Evolutionary conservation across 2,888 invertebrate species (phyloP).

Genomic region (Dryobotodes eremita): DNA sequence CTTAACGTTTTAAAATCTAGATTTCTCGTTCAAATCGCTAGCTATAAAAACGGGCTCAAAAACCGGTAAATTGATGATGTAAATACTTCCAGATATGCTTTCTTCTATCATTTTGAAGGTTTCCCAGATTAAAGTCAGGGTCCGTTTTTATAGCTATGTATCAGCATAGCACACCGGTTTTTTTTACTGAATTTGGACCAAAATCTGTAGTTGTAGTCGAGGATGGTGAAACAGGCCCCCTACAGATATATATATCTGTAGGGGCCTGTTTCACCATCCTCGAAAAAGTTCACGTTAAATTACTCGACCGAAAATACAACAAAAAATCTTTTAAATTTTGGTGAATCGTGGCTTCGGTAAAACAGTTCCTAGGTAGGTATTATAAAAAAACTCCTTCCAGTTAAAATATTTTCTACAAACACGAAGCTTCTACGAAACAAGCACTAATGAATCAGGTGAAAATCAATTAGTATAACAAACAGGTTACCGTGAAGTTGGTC

Average conservation of each 20-base stretch:
- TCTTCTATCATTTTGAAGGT: neutral
- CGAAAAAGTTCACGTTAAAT: neutral
- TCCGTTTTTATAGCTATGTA: neutral
- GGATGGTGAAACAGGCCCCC: too few species aligned
- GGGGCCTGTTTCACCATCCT: neutral
- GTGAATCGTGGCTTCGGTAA: too few species aligned
- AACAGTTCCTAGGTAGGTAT: too few species aligned
- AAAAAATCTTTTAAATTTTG: neutral
- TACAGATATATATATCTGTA: neutral
- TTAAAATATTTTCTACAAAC: neutral
- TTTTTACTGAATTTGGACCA: neutral
- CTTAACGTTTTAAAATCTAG: neutral
- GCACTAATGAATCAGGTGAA: slow-evolving; percentile 9
- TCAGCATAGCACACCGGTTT: neutral
- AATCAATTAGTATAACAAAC: slow-evolving; percentile 32
- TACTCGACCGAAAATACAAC: neutral
- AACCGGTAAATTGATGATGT: neutral
- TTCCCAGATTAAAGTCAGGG: neutral
- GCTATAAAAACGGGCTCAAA: neutral
- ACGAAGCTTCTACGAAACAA: neutral
- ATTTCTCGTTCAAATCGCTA: neutral
- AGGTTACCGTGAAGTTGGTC: slow-evolving; percentile 80
- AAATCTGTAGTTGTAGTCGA: neutral
- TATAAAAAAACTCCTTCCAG: neutral
- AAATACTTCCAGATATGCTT: neutral